A percentile compares a stretch with the other conserved stretches of the same genome.
Evolutionary conservation across 2,797 vertebrate species (phyloP).

Genomic region (Onychomys leucogaster): DNA sequence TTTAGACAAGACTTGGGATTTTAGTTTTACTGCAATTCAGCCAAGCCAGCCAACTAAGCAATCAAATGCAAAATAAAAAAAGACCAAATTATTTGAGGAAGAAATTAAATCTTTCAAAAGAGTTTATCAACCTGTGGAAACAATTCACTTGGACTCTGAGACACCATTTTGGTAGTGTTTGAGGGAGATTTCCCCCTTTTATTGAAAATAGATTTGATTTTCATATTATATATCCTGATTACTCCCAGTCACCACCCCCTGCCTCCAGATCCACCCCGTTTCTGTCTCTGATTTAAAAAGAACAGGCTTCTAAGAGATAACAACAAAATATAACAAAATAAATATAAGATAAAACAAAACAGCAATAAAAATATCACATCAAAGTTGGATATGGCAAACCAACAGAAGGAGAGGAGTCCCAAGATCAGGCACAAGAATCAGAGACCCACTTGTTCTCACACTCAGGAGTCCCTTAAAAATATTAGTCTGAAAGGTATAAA

Average conservation of each 20-base stretch:
- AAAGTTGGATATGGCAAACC: neutral
- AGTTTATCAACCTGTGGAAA: neutral
- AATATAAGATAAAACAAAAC: too few species aligned
- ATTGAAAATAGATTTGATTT: neutral
- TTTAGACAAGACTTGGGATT: neutral
- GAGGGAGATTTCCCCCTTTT: neutral
- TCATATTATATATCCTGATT: neutral
- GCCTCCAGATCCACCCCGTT: neutral
- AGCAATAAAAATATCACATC: neutral
- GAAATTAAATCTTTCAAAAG: constrained; percentile 25
- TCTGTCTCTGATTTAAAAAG: neutral
- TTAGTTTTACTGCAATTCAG: neutral
- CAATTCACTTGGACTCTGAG: neutral
- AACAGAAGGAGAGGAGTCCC: neutral
- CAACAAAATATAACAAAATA: neutral
- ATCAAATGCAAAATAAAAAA: neutral
- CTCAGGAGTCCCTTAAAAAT: neutral
- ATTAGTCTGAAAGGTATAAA: neutral
- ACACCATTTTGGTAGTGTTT: neutral
- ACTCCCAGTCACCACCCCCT: neutral
- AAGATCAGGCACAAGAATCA: neutral
- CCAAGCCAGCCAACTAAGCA: neutral
- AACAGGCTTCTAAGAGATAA: neutral
- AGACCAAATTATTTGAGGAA: neutral
- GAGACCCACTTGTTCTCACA: neutral